Evolutionary conservation across 2,888 invertebrate species (phyloP), one percentile per base, ranked within the genome.

Genomic region (Masnerella sp.): DNA sequence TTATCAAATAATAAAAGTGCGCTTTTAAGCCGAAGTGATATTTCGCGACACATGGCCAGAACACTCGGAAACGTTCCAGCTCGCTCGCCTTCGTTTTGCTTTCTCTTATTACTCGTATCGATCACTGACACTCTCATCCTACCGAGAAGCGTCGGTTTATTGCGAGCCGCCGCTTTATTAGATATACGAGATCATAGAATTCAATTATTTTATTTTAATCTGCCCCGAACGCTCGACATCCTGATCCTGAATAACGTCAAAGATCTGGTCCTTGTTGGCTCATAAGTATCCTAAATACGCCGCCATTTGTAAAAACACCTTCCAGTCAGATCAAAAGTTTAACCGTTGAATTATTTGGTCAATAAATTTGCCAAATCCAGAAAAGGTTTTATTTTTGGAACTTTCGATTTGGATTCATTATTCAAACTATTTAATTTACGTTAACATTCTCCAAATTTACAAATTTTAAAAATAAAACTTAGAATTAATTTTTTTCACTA

Each of bases 1-100:
- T 69, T 69, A 64, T 74, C 69, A 69, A 74, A 69, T 65, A 74
- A 64, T 74, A 69, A 74, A 74, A 69, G 69, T 56, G 49, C 54
- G 36, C 73, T 74, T 68, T 65, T 68, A 69, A 67, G 74, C 74
- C 45, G 43, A 62, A 65, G 32, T 61, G 74, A 69, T 74, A 74
- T 74, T 74, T 74, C 43, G 59, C 69, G 45, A 58, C 62, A 68
- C 73, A 73, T 64, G 64, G 68, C 62, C 52, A 30, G 32, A 67
- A 51, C 56, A 47, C 30, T 25, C 32, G 42, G 40, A 45, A 68
- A 68, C 43, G 68, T 61, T 72, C 49, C 49, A 34, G 20, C 0
- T 25, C 56, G 30, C 61, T 54, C 65, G 36, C 61, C 65, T 61
- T 61, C 56, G 42, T 67, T 72, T 54, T 54, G 56, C 32, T 28